Evolutionary conservation across 1,140 invertebrate genomes (phyloP), one percentile per base, ranked within the genome.

Genomic region (Nephila pilipes): DNA sequence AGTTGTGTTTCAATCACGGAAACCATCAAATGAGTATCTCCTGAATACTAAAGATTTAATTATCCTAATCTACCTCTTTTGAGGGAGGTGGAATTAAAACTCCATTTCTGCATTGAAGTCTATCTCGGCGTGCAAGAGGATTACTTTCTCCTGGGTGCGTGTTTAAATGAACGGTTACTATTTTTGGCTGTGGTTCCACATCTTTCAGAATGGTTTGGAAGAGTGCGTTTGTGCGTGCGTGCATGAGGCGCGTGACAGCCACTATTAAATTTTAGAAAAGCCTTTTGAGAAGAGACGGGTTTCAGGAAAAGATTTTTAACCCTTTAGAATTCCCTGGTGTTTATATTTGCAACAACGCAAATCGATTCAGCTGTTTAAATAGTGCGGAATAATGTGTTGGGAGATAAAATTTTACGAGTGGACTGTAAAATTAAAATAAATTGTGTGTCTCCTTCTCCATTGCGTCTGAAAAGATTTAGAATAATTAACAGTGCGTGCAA

Each of bases 21-120:
- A 75, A 29, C 14, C 29, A 32, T 75, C 65, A 75, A 32, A 75
- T 75, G 65, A 75, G 32, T 32, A 18, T 29, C 32, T 75, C 32
- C 25, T 5, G 57, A 20, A 75, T 75, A 32, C 65, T 29, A 32
- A 75, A 75, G 25, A 75, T 75, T 75, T 75, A 75, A 75, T 75
- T 75, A 75, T 75, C 29, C 29, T 75, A 18, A 36, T 32, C 29
- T 32, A 14, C 29, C 65, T 14, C 29, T 29, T 3, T 5, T 18
- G 29, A 20, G 65, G 29, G 4, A 32, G 65, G 12, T 10, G 14
- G 29, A 75, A 75, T 75, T 75, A 75, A 75, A 75, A 75, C 12
- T 75, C 65, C 65, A 75, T 75, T 75, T 75, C 25, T 32, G 25
- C 65, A 32, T 32, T 75, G 29, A 75, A 75, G 65, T 75, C 16